Evolutionary conservation across 2,113 vertebrate species (phyloP), one percentile per base, ranked within the genome.

Genomic region (Antechinus flavipes): DNA sequence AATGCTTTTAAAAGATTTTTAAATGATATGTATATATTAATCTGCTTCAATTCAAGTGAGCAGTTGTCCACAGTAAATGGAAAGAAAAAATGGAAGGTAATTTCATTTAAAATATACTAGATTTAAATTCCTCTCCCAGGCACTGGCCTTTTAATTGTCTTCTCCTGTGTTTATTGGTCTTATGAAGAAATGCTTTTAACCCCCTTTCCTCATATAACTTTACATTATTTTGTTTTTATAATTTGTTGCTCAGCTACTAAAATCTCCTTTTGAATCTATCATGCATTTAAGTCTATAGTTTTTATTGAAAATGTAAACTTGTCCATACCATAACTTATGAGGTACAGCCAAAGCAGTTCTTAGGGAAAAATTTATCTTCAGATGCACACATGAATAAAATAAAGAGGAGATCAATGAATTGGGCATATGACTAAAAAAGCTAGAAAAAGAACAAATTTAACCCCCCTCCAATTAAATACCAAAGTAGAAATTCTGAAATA

Each of bases 31-130:
- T 42, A 7, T 23, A 10, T 42, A 42, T 42, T 42, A 16, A 26
- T 84, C 68, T 84, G 16, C 68, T 84, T n/a, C 68, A 84, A 84
- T 5, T 47, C 47, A 47, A 47, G 50, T 52, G 50, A 52, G 0
- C 50, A 52, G 50, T 52, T 52, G 50, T 52, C 4, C 50, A 52
- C 50, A 52, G 50, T 52, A 52, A 52, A 52, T 54, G 54, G 54
- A 22, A 54, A 22, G 54, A 54, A 54, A 22, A 22, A 22, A 54
- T 16, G 54, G 54, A 54, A 54, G 50, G 50, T 97, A 76, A 95
- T 95, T 93, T 95, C 91, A 27, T 91, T 95, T 94, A 92, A 95
- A 95, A 91, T 90, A 52, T 35, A 55, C 91, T 97, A 91, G 12
- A 84, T 95, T 54, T 90, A 95, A 95, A 94, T 84, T 42, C 16